phyloP scores from a whole-genome alignment of 2,113 vertebrate genomes.

The Dasyornis broadbenti region DNA sequence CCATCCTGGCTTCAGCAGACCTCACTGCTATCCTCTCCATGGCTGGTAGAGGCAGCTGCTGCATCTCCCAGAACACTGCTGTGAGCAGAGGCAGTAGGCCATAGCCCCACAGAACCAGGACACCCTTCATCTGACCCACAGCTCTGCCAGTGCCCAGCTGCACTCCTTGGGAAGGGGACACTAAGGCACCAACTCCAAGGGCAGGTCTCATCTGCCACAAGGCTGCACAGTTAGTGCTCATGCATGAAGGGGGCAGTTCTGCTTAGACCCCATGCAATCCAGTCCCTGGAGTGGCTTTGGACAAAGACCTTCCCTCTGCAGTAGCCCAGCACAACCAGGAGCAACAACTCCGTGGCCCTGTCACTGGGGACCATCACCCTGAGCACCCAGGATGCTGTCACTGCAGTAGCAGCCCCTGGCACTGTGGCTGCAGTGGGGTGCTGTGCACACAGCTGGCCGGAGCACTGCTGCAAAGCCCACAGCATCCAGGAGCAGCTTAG shows the following conservation, averaged over 20 bases:
- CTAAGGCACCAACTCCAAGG: not conserved
- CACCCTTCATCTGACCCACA: not conserved
- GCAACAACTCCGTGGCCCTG: not conserved
- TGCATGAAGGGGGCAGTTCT: not conserved
- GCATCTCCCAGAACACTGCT: not conserved
- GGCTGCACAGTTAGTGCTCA: not conserved
- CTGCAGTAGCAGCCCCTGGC: not conserved
- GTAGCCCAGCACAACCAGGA: not conserved
- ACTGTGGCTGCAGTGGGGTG: not conserved
- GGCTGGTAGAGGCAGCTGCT: not conserved
- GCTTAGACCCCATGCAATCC: not conserved
- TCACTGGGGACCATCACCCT: not conserved
- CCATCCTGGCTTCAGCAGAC: not conserved
- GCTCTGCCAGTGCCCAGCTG: not conserved
- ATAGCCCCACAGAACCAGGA: not conserved
- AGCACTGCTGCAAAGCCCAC: rapidly evolving
- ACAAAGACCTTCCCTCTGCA: not conserved
- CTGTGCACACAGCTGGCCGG: not conserved
- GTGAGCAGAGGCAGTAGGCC: not conserved
- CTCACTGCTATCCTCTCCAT: not conserved
- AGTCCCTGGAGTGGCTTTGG: not conserved
- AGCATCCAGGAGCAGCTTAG: not conserved
- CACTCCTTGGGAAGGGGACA: not conserved
- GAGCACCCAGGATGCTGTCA: not conserved
- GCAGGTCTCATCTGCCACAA: not conserved